These are phyloP conservation scores for Notiomystis cincta DNA, from an alignment of 2,113 vertebrate genomes.

Conservation along the genomic window DNA sequence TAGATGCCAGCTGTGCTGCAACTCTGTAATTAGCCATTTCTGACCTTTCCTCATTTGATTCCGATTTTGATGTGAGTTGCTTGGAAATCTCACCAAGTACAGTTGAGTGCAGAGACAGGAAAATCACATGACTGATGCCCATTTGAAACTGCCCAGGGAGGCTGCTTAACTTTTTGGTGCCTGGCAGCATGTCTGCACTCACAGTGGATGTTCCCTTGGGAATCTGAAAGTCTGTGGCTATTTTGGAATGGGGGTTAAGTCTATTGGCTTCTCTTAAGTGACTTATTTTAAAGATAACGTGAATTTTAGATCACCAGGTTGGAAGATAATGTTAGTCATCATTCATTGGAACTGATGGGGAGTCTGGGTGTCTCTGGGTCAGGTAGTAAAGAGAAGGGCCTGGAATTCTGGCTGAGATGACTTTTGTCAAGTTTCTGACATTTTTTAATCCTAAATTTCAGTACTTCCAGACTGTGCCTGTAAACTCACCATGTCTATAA, in stretches of 20 bases:
- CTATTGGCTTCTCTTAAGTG: conserved; percentile 18
- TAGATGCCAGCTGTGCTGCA: background rate
- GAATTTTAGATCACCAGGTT: background rate
- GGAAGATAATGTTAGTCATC: background rate
- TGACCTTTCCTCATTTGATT: background rate
- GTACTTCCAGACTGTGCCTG: conserved; percentile 47
- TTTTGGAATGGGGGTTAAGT: background rate
- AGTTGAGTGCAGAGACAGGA: background rate
- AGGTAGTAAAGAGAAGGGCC: background rate
- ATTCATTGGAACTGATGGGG: background rate
- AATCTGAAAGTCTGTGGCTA: background rate
- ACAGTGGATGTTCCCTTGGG: background rate
- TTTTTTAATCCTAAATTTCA: conserved; percentile 28
- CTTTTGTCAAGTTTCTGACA: background rate
- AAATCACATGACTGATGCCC: background rate
- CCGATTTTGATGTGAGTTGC: background rate
- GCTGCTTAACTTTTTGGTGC: background rate
- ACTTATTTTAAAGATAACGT: background rate
- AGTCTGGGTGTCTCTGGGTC: background rate
- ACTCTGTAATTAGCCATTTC: background rate
- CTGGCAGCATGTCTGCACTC: background rate
- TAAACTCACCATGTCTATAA: conserved; percentile 41
- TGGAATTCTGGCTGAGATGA: background rate
- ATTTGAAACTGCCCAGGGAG: background rate
- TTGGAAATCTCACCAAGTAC: background rate